A percentile compares a stretch with the other conserved stretches of the same genome.
Evolutionary conservation across 2,113 vertebrate genomes (phyloP).

Genomic region (Bombycilla garrulus): DNA sequence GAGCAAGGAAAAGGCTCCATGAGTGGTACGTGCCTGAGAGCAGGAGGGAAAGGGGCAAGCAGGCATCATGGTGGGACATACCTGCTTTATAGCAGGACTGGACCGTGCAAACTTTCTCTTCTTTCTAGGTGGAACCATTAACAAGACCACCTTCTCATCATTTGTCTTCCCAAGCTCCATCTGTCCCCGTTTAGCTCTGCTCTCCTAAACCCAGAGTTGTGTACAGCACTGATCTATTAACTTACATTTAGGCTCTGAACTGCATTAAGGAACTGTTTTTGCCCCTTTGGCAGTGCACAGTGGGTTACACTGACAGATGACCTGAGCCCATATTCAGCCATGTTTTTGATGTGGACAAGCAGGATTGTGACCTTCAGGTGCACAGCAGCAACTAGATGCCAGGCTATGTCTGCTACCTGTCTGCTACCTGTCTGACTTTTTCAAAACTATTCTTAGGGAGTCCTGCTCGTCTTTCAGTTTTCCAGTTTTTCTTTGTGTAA

Average conservation of each 20-base stretch:
- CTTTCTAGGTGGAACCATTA: neutral
- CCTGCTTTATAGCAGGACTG: neutral
- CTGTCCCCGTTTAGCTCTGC: neutral
- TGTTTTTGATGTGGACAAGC: neutral
- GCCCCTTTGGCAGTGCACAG: neutral
- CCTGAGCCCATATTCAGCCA: neutral
- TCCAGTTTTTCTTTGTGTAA: neutral
- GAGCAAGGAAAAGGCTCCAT: neutral
- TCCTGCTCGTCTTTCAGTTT: neutral
- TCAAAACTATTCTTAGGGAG: neutral
- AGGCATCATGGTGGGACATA: too few species aligned
- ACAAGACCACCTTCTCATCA: neutral
- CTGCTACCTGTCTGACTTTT: neutral
- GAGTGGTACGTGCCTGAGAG: rapidly evolving
- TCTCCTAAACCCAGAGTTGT: neutral
- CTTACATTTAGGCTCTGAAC: neutral
- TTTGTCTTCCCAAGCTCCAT: neutral
- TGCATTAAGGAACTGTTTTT: neutral
- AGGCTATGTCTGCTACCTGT: neutral
- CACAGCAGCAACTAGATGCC: neutral
- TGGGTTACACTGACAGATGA: neutral
- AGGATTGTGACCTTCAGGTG: neutral
- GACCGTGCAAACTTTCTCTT: neutral
- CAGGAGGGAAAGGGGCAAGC: neutral
- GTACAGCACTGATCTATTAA: neutral